Base-by-base conservation (phyloP, 2,797 vertebrate species). In the Erpetoichthys calabaricus region DNA sequence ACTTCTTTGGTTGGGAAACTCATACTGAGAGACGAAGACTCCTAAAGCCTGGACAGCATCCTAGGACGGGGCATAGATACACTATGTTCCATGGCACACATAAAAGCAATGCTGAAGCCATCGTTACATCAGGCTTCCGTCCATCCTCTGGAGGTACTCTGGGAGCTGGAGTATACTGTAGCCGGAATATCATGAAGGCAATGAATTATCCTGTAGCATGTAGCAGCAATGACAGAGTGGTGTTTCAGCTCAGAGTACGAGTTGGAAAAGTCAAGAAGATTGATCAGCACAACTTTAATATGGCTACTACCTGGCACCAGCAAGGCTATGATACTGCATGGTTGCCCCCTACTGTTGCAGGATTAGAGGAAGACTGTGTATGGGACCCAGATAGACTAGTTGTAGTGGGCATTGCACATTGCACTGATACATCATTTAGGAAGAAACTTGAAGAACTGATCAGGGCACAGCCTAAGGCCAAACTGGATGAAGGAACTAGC, bases 61-160 rank as follows among this genome's bases (percentile, higher is more conserved):
- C 72, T 5, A 57, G 64, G 54, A 55, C 57, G 7, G 66, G 64
- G 8, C 67, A 59, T 1, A 66, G 63, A 9, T 75, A 75, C 59
- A 70, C 57, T 41, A 73, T 75, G 73, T 75, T 59, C 56, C 73
- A 75, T 5, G 70, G 70, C 7, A 74, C 70, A 41, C 63, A 61
- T 57, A 67, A 67, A 57, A 57, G 7, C 55, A 63, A 50, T 2
- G 66, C 67, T 41, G 7, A 45, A 2, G 43, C 58, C 45, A 73
- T 74, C 53, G 63, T 73, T 62, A 60, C 64, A 4, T 57, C 66
- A 42, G 73, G 70, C 2, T 75, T 75, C 58, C 59, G 43, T 9
- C 63, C 63, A 45, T 75, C 73, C 7, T 0, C 3, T 3, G 60
- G 66, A 3, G 73, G 73, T 57, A 73, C 56, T 42, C 59, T 73